Base-by-base conservation (phyloP, 2,113 vertebrate species). In the Trochalopteron elliotii region DNA sequence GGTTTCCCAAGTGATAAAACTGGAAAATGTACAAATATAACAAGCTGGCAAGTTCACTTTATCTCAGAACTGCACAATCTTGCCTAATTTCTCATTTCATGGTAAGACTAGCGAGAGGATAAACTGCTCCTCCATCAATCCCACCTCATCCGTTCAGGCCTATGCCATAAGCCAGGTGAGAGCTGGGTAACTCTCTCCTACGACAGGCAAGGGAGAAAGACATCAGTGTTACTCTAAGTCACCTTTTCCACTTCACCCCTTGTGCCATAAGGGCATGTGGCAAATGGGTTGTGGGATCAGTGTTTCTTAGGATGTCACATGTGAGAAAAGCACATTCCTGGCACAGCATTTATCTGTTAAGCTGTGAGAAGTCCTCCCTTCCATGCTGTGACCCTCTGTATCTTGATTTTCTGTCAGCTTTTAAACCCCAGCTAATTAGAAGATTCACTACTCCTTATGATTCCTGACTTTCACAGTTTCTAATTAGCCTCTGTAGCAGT, bases 371-470 rank as follows among this genome's bases (percentile, higher is more conserved):
- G 60, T 50, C 39, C 63, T 60, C 60, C 60, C 45, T 84, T 81
- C 61, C 69, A 82, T 3, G 1, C 47, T 12, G 28, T 55, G 79
- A 77, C 30, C 25, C 77, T 82, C 57, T 63, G 49, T 39, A 35
- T 83, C 80, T 89, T 92, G 93, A 96, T 96, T 96, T 96, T 68
- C 89, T 90, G 85, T 49, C 90, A 88, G 85, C 61, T 87, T 91
- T 93, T 55, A 81, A 87, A 75, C 14, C 68, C 47, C 42, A 65
- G 64, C 68, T 86, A 85, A 94, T 93, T 90, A 81, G 47, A 67
- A 83, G 79, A 81, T 78, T 94, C 93, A 60, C 90, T 93, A 39
- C 31, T 81, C 64, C 81, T 91, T 90, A 87, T 59, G 57, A 89
- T 68, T 82, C 77, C 89, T 80, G 77, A 89, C 83, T 92, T 92